Conservation (phyloP, 1,140 invertebrate genomes). For the Brachionus plicatilis region DNA sequence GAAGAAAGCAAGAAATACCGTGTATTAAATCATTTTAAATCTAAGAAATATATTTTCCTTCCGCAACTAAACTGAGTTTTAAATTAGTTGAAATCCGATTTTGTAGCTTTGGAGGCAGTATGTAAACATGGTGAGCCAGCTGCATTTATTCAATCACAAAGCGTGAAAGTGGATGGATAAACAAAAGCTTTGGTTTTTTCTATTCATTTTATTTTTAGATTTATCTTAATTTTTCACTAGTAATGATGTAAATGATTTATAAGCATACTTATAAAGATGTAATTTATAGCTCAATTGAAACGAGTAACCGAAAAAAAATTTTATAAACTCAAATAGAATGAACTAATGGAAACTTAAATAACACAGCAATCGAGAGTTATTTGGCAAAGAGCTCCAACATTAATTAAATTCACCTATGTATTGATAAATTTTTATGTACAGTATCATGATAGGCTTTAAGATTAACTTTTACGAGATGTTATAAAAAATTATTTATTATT, state of each 20-base stretch:
- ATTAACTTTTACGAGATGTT: background rate
- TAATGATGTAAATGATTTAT: conserved; percentile 9
- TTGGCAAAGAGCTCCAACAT: background rate
- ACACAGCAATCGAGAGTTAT: background rate
- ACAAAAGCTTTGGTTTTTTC: no score
- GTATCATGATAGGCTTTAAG: background rate
- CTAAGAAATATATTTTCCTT: background rate
- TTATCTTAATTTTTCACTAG: background rate
- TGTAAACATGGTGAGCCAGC: background rate
- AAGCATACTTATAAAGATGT: background rate
- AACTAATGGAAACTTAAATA: background rate
- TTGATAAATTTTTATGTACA: conserved; percentile 1
- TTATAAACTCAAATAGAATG: background rate
- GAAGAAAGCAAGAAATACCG: background rate
- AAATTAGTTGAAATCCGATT: background rate
- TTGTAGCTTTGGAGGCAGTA: background rate
- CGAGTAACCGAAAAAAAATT: background rate
- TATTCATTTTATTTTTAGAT: background rate
- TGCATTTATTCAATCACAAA: background rate
- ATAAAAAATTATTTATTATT: conserved; percentile 16
- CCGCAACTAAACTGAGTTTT: background rate
- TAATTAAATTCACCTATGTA: conserved; percentile 2
- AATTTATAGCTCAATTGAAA: conserved; percentile 27
- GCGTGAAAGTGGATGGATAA: background rate
- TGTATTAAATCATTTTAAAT: background rate